Evolutionary conservation across 2,888 invertebrate genomes (phyloP).

Genomic region (Bellardia pandia): DNA sequence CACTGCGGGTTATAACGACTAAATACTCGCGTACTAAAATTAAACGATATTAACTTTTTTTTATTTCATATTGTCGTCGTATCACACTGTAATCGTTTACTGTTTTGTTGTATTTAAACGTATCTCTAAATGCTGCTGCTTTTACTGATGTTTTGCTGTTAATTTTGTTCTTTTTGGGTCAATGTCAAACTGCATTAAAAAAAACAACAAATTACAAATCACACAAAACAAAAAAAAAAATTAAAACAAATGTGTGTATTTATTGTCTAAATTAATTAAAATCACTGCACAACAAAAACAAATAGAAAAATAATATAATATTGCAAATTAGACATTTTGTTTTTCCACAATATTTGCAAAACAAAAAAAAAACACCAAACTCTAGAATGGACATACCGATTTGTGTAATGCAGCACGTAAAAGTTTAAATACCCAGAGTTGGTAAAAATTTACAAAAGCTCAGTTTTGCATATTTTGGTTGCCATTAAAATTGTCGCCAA

Average conservation of each 20-base stretch:
- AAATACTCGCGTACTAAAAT: conserved; percentile 20
- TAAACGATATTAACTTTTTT: conserved; percentile 14
- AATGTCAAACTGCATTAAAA: conserved; percentile 67
- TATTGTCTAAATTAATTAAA: conserved; percentile 68
- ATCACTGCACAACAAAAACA: conserved; percentile 42
- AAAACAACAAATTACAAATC: conserved; percentile 29
- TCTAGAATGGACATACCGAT: background rate
- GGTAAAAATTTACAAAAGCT: no score
- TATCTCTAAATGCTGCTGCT: conserved; percentile 18
- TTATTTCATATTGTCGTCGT: background rate
- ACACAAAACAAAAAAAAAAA: conserved; percentile 23
- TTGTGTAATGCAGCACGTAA: conserved; percentile 17
- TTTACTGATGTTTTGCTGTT: conserved; percentile 46
- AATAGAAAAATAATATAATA: conserved; percentile 8
- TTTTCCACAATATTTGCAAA: background rate
- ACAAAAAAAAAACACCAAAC: conserved; percentile 3
- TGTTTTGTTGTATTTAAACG: conserved; percentile 24
- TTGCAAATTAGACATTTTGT: conserved; percentile 38
- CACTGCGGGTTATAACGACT: conserved; percentile 10
- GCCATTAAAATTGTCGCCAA: no score
- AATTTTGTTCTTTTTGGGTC: conserved; percentile 70
- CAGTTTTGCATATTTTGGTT: no score
- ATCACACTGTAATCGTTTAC: background rate
- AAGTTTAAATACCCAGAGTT: background rate
- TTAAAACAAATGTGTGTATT: conserved; percentile 35